Percentiles rank a stretch among this genome's conserved stretches.
Conservation (phyloP, 2,888 invertebrate genomes). For the Epinotia bilunana region DNA sequence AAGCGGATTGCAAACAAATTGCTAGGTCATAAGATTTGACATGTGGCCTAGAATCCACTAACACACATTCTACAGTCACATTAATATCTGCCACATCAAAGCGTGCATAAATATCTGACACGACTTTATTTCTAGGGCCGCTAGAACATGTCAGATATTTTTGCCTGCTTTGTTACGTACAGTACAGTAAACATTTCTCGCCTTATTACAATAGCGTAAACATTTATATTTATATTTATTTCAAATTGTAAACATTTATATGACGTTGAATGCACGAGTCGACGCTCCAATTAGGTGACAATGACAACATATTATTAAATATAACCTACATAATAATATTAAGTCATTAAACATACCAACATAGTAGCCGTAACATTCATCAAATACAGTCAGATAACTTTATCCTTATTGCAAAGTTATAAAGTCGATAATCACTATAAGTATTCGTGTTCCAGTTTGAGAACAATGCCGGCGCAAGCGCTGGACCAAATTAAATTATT, state of each 20-base stretch:
- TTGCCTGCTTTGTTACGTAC: no score
- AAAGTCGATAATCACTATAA: neutral
- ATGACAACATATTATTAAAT: neutral
- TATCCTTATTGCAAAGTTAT: neutral
- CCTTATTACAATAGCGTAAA: neutral
- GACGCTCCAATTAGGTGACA: neutral
- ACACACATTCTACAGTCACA: no score
- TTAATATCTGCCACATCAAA: no score
- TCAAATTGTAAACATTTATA: no score
- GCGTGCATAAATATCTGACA: no score
- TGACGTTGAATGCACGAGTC: neutral
- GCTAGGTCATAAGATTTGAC: no score
- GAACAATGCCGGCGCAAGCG: constrained; percentile 20
- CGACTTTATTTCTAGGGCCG: no score
- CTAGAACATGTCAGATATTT: no score
- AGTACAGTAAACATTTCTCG: neutral
- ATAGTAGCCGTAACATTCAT: neutral
- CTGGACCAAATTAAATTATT: constrained; percentile 47
- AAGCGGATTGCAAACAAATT: no score
- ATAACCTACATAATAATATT: neutral
- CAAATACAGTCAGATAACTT: neutral
- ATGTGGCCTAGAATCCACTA: no score
- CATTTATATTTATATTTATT: no score
- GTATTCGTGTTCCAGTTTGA: neutral
- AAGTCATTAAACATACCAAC: neutral